Conservation (phyloP, 2,888 invertebrate genomes). For the Hydrotaea cyrtoneurina region DNA sequence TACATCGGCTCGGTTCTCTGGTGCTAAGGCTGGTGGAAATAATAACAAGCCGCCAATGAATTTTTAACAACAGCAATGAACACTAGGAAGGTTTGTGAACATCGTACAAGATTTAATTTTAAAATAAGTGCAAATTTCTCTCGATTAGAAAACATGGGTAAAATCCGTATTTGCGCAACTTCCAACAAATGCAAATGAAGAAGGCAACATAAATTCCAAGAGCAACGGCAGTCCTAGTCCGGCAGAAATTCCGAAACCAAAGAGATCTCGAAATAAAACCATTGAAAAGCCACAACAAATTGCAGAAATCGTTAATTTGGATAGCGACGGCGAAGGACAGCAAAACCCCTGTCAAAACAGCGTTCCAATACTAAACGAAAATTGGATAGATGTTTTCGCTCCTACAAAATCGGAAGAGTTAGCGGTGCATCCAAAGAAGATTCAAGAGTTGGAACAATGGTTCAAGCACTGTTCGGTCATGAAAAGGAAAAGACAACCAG, state of each 20-base stretch:
- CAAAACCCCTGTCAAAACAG: background rate
- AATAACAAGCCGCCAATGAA: no score
- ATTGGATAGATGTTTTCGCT: conserved; percentile 84
- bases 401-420: conserved; percentile 84
- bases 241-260: conserved; percentile 50
- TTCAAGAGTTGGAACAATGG: conserved; percentile 88
- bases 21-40: no score
- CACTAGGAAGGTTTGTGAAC: conserved; percentile 11
- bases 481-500: conserved; percentile 73
- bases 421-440: conserved; percentile 88
- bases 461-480: conserved; percentile 78
- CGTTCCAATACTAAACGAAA: conserved; percentile 67
- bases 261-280: conserved; percentile 28
- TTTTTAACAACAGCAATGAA: background rate
- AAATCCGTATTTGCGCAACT: conserved; percentile 74
- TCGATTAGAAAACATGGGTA: conserved; percentile 73
- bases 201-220: background rate
- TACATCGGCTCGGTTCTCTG: no score
- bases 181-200: conserved; percentile 38
- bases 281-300: background rate
- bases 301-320: conserved; percentile 57
- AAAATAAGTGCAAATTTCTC: background rate
- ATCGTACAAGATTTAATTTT: background rate
- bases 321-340: conserved; percentile 41
- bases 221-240: conserved; percentile 44